Conservation (phyloP, 1,140 invertebrate genomes). For the Drosophila sulfurigaster region DNA sequence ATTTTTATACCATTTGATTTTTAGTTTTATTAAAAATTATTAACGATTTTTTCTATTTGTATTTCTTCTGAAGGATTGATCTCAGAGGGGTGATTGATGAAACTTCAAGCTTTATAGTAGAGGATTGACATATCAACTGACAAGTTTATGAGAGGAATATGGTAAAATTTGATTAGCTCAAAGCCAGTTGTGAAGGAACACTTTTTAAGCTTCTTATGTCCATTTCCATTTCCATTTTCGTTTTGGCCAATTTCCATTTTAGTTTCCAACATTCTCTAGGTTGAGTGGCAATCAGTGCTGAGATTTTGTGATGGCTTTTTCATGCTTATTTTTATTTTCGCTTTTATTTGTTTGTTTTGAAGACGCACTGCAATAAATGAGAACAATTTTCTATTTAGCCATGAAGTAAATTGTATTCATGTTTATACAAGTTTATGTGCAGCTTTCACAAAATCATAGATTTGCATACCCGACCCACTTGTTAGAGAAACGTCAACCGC, state of each 20-base stretch:
- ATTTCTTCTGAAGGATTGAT: neutral
- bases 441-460: constrained; percentile 23
- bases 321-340: constrained; percentile 57
- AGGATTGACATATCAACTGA: neutral
- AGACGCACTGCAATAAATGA: no score
- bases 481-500: constrained; percentile 25
- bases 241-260: constrained; percentile 65
- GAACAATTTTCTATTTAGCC: neutral
- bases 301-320: constrained; percentile 66
- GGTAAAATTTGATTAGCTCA: constrained; percentile 21
- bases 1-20: no score
- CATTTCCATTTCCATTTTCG: constrained; percentile 41
- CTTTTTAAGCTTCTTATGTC: constrained; percentile 63
- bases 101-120: neutral
- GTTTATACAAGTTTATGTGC: constrained; percentile 24
- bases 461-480: constrained; percentile 54
- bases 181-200: constrained; percentile 26
- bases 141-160: constrained; percentile 27
- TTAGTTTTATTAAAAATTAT: no score
- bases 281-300: constrained; percentile 63
- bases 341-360: constrained; percentile 64
- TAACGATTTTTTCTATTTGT: no score
- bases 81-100: no score
- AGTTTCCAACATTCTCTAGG: constrained; percentile 30
- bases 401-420: constrained; percentile 5